phyloP scores from a whole-genome alignment of 2,113 vertebrate species.

The Gnathonemus echidnorhynchus region DNA sequence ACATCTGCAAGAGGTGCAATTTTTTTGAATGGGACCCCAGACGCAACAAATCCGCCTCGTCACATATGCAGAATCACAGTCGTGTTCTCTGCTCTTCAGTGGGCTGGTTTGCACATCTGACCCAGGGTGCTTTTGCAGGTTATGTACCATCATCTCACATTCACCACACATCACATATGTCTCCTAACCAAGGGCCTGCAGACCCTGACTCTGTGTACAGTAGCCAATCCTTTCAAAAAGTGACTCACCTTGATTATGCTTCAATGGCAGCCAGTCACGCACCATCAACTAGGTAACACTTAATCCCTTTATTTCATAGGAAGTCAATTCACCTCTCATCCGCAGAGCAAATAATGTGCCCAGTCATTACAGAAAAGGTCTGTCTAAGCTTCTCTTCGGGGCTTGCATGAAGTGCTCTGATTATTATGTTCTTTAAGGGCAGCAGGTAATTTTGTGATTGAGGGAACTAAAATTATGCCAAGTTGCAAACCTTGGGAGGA shows the following conservation, averaged over 20 bases:
- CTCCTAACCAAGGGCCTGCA: neutral
- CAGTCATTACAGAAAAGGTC: neutral
- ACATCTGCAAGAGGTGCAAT: neutral
- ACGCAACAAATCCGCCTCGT: neutral
- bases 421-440: neutral
- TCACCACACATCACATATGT: neutral
- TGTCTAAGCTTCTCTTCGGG: neutral
- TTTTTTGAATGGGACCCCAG: neutral
- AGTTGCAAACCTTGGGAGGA: neutral
- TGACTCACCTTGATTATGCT: slow-evolving; percentile 52
- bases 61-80: neutral
- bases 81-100: neutral
- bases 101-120: neutral
- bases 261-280: neutral
- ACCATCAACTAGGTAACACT: slow-evolving; percentile 36
- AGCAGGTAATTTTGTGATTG: neutral
- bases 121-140: neutral
- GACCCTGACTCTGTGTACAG: neutral
- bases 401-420: neutral
- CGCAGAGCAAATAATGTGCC: slow-evolving; percentile 35
- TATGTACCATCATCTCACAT: neutral
- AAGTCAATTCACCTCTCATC: slow-evolving; percentile 50
- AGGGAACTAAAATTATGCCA: neutral
- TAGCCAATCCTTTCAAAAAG: neutral
- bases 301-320: slow-evolving; percentile 48